A percentile compares a stretch with the other conserved stretches of the same genome.
These are phyloP conservation scores for Raja brachyura DNA, from an alignment of 2,113 vertebrate species.

Conservation along the genomic window DNA sequence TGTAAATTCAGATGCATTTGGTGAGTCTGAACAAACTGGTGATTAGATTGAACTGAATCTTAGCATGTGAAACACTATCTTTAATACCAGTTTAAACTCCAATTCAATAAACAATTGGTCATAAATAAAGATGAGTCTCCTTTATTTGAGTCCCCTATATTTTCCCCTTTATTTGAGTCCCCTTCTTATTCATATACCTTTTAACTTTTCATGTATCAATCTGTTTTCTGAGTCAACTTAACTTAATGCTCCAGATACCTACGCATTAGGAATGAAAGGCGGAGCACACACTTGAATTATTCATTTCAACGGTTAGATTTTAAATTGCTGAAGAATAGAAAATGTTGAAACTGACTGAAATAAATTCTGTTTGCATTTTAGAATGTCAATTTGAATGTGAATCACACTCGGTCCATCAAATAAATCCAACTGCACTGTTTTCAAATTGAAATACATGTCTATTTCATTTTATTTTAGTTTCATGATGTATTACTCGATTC, in stretches of 20 bases:
- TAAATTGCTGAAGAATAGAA: background rate
- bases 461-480: background rate
- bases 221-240: background rate
- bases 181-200: no score
- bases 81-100: no score
- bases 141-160: no score
- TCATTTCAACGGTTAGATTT: background rate
- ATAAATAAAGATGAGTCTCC: no score
- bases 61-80: no score
- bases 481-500: background rate
- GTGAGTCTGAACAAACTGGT: no score
- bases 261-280: background rate
- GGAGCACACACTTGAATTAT: background rate
- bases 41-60: no score
- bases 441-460: background rate
- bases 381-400: background rate
- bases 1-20: no score
- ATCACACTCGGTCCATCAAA: background rate
- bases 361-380: background rate
- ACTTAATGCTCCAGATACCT: background rate
- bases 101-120: no score
- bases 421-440: background rate
- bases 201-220: background rate
- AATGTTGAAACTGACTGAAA: background rate
- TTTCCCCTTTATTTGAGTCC: no score